A percentile compares a stretch with the other conserved stretches of the same genome.
phyloP scores from a whole-genome alignment of 1,140 invertebrate species.

The Sinella curviseta region DNA sequence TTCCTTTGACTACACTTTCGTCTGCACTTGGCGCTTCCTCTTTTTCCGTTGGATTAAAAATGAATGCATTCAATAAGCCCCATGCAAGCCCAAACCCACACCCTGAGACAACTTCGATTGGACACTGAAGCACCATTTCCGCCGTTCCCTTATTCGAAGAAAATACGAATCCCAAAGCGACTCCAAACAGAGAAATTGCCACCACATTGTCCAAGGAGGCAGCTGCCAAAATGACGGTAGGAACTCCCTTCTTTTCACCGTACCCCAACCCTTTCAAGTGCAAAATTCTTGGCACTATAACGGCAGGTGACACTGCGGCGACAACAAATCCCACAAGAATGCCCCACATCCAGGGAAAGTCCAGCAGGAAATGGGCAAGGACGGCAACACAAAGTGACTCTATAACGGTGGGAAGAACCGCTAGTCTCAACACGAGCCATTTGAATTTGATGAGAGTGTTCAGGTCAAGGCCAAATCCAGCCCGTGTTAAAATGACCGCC shows the following conservation, averaged over 20 bases:
- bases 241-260: slow-evolving; percentile 90
- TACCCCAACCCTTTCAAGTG: slow-evolving; percentile 80
- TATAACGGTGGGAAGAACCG: slow-evolving; percentile 79
- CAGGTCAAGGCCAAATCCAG: slow-evolving; percentile 89
- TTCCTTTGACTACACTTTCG: slow-evolving; percentile 6
- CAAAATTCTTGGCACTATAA: slow-evolving; percentile 89
- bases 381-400: slow-evolving; percentile 72
- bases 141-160: slow-evolving; percentile 57
- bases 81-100: slow-evolving; percentile 73
- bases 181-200: slow-evolving; percentile 85
- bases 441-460: slow-evolving; percentile 76
- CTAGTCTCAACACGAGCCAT: slow-evolving; percentile 75
- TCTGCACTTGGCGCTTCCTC: background rate
- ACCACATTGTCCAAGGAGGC: slow-evolving; percentile 82
- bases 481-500: slow-evolving; percentile 87
- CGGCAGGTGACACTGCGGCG: slow-evolving; percentile 90
- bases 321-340: slow-evolving; percentile 83
- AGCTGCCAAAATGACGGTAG: slow-evolving; percentile 89
- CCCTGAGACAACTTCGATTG: slow-evolving; percentile 72
- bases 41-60: slow-evolving; percentile 57
- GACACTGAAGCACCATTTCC: slow-evolving; percentile 63
- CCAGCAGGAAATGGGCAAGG: slow-evolving; percentile 71
- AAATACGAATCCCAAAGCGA: slow-evolving; percentile 79
- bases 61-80: slow-evolving; percentile 70
- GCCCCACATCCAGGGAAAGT: slow-evolving; percentile 83